A percentile compares a stretch with the other conserved stretches of the same genome.
phyloP scores from a whole-genome alignment of 2,113 vertebrate genomes.

The Hypomesus transpacificus region DNA sequence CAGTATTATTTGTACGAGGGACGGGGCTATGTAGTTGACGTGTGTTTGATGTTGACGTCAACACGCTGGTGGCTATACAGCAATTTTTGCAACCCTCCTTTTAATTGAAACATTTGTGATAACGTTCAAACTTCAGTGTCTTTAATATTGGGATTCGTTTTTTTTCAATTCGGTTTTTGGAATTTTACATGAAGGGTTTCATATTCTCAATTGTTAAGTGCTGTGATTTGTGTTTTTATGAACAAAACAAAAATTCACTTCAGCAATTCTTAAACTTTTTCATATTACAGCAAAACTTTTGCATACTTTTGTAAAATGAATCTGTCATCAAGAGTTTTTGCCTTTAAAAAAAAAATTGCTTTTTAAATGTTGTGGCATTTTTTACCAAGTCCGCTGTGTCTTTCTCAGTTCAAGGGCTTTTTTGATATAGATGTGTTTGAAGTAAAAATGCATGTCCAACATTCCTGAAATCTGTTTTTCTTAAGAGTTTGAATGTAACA shows the following conservation, averaged over 20 bases:
- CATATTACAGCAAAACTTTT: slow-evolving; percentile 37
- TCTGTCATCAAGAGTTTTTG: slow-evolving; percentile 35
- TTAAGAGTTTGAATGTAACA: slow-evolving; percentile 71
- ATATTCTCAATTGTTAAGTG: slow-evolving; percentile 66
- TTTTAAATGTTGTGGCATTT: slow-evolving; percentile 54
- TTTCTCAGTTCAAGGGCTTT: slow-evolving; percentile 70
- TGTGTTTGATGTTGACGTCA: slow-evolving; percentile 38
- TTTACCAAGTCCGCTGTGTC: slow-evolving; percentile 59
- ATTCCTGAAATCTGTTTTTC: slow-evolving; percentile 68
- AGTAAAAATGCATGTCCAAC: slow-evolving; percentile 68
- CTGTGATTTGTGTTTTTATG: slow-evolving; percentile 67
- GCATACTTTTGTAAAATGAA: slow-evolving; percentile 59
- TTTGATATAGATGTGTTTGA: slow-evolving; percentile 62
- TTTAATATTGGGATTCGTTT: slow-evolving; percentile 53
- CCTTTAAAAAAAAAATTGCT: slow-evolving; percentile 41
- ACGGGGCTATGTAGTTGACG: slow-evolving; percentile 36
- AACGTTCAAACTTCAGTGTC: slow-evolving; percentile 66
- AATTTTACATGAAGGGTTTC: slow-evolving; percentile 39
- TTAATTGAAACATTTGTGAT: slow-evolving; percentile 45
- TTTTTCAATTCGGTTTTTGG: slow-evolving; percentile 28
- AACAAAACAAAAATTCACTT: slow-evolving; percentile 60
- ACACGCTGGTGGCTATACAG: slow-evolving; percentile 32
- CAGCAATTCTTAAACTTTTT: slow-evolving; percentile 52
- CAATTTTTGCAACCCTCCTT: slow-evolving; percentile 34
- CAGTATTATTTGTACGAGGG: slow-evolving; percentile 49